A percentile compares a stretch with the other conserved stretches of the same genome.
These are phyloP conservation scores for Leptinotarsa defecta DNA, from an alignment of 1,140 invertebrate species.

Conservation along the genomic window DNA sequence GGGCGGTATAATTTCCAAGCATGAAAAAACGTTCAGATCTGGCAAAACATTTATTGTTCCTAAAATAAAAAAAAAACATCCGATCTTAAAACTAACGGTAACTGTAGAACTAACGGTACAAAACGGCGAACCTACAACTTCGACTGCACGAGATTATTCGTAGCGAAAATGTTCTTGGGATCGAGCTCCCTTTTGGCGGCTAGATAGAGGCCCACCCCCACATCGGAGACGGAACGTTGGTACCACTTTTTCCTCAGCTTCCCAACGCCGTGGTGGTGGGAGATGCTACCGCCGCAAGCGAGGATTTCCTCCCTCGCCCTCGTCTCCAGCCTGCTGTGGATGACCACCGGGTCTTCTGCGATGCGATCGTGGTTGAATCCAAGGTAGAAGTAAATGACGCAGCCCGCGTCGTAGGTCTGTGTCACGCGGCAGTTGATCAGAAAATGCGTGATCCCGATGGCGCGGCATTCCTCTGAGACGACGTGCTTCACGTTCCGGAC, in stretches of 20 bases:
- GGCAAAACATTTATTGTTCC: not conserved
- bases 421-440: slow-evolving; percentile 86
- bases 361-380: slow-evolving; percentile 78
- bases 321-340: slow-evolving; percentile 67
- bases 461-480: slow-evolving; percentile 75
- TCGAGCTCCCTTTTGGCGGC: slow-evolving; percentile 88
- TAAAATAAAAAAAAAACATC: not conserved
- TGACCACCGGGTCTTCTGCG: slow-evolving; percentile 70
- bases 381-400: slow-evolving; percentile 98
- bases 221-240: slow-evolving; percentile 68
- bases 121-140: slow-evolving; percentile 42
- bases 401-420: slow-evolving; percentile 96
- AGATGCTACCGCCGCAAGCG: slow-evolving; percentile 87
- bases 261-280: slow-evolving; percentile 96
- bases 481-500: slow-evolving; percentile 89
- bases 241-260: slow-evolving; percentile 91
- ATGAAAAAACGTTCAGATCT: not conserved
- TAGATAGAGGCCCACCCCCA: slow-evolving; percentile 74
- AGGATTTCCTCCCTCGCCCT: slow-evolving; percentile 91
- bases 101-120: not conserved
- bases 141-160: slow-evolving; percentile 71
- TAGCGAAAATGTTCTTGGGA: slow-evolving; percentile 92
- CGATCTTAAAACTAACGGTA: not conserved
- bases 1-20: too few species aligned
- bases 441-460: slow-evolving; percentile 62